Evolutionary conservation across 2,113 vertebrate species (phyloP).

Genomic region (Silurus glanis): DNA sequence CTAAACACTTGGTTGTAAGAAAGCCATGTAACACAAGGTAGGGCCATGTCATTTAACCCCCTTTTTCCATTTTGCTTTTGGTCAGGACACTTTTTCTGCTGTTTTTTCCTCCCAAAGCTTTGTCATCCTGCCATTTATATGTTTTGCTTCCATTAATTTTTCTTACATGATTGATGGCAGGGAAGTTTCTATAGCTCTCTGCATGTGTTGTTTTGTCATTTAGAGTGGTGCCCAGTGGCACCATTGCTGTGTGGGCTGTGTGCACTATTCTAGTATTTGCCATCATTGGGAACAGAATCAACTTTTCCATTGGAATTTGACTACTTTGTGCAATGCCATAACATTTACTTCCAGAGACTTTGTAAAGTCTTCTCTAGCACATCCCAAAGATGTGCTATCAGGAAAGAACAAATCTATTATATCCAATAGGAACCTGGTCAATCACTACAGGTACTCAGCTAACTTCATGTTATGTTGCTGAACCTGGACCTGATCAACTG

Average conservation of each 20-base stretch:
- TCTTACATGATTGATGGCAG: background rate
- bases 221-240: background rate
- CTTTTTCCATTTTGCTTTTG: background rate
- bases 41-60: background rate
- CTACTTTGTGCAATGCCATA: too few relatives aligned
- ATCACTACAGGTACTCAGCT: too few relatives aligned
- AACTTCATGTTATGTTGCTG: too few relatives aligned
- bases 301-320: background rate
- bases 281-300: background rate
- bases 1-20: background rate
- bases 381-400: too few relatives aligned
- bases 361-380: too few relatives aligned
- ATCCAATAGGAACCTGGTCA: too few relatives aligned
- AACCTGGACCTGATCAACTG: too few relatives aligned
- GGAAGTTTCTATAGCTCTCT: background rate
- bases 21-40: background rate
- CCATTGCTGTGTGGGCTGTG: background rate
- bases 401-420: too few relatives aligned
- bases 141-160: background rate
- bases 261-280: background rate
- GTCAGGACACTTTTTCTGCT: background rate
- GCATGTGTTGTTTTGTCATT: background rate
- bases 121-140: background rate
- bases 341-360: too few relatives aligned
- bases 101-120: background rate